A percentile compares a stretch with the other conserved stretches of the same genome.
phyloP scores from a whole-genome alignment of 92 coral and sea anemone species.

The Porites rus region DNA sequence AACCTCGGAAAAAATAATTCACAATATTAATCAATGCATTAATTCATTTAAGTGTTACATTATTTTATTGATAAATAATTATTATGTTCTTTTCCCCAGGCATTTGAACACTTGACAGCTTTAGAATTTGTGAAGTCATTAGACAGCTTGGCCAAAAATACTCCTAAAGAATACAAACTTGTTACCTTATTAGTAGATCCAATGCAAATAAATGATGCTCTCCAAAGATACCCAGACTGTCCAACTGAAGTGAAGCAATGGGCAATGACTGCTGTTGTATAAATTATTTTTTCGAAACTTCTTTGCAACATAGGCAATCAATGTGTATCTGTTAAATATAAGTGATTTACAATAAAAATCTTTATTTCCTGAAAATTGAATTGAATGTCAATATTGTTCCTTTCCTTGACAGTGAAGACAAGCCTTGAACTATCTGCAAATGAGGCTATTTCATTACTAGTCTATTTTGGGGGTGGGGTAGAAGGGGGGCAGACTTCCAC shows the following conservation, averaged over 20 bases:
- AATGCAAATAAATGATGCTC: constrained; percentile 82
- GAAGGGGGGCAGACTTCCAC: too few species aligned
- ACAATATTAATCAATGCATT: too few species aligned
- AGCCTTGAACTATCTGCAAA: too few species aligned
- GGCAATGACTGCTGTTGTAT: constrained; percentile 76
- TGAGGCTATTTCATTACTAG: too few species aligned
- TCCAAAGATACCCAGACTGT: constrained; percentile 91
- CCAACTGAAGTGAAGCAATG: constrained; percentile 98
- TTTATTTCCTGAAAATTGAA: too few species aligned
- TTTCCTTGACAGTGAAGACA: too few species aligned
- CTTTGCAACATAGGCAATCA: not conserved
- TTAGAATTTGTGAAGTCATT: constrained; percentile 89
- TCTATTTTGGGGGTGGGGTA: too few species aligned
- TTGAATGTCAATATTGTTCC: too few species aligned
- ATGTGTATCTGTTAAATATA: too few species aligned
- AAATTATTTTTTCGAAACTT: not conserved
- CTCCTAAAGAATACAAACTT: constrained; percentile 91
- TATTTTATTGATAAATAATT: not conserved
- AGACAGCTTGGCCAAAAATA: constrained; percentile 80
- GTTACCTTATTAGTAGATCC: constrained; percentile 85
- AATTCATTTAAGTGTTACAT: not conserved
- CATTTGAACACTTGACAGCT: constrained; percentile 95
- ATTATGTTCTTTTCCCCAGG: constrained; percentile 55
- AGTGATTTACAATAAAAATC: too few species aligned
- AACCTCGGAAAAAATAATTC: too few species aligned